phyloP scores from a whole-genome alignment of 2,888 invertebrate species.

The Actias luna region DNA sequence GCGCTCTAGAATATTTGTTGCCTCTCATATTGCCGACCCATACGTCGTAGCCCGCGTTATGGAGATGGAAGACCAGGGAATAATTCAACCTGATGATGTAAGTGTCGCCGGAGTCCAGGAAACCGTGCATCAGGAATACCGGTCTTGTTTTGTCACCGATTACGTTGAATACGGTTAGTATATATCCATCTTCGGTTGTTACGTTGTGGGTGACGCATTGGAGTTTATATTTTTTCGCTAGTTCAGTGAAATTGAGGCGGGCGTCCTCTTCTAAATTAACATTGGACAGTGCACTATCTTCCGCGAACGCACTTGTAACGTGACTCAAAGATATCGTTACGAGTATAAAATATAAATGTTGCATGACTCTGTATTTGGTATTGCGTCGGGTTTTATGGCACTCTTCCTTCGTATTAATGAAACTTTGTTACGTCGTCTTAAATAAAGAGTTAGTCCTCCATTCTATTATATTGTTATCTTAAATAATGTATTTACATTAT shows the following conservation, averaged over 20 bases:
- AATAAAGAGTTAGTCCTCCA: not conserved
- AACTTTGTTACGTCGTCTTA: not conserved
- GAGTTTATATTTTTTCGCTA: conserved; percentile 8
- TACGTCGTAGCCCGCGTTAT: conserved; percentile 68
- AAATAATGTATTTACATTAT: not conserved
- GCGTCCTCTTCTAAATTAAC: conserved; percentile 24
- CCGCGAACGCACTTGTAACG: not conserved
- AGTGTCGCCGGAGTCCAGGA: conserved; percentile 33
- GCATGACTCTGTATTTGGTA: not conserved
- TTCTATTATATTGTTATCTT: not conserved
- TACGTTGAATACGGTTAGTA: conserved; percentile 35
- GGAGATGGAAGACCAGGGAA: conserved; percentile 42
- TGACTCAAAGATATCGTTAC: not conserved
- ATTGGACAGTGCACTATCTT: not conserved
- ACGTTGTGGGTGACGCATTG: conserved; percentile 25
- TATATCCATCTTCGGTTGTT: conserved; percentile 38
- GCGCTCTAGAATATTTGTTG: conserved; percentile 24
- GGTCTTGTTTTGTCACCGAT: conserved; percentile 29
- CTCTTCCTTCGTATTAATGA: not conserved
- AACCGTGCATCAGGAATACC: conserved; percentile 38
- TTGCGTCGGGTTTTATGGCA: not conserved
- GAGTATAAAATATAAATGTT: not conserved
- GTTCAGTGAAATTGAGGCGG: conserved; percentile 8
- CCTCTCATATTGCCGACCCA: conserved; percentile 24
- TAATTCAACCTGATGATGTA: conserved; percentile 38